Evolutionary conservation across 2,888 invertebrate species (phyloP).

Genomic region (Aelia acuminata): DNA sequence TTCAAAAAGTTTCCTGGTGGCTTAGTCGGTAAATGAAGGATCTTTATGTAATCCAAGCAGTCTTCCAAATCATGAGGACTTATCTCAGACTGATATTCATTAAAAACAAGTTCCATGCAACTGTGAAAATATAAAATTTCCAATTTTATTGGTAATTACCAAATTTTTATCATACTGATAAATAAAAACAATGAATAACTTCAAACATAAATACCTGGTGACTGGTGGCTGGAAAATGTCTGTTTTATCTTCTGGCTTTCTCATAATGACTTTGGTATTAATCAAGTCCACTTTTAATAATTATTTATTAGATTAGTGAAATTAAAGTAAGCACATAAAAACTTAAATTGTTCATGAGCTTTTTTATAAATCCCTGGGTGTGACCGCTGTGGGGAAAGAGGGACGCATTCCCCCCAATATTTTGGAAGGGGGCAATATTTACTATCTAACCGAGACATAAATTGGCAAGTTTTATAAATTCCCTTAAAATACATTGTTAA

Average conservation of each 20-base stretch:
- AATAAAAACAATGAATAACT: background rate
- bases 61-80: conserved; percentile 74
- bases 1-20: conserved; percentile 73
- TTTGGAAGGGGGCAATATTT: too few relatives aligned
- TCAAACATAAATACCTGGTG: conserved; percentile 63
- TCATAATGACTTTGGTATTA: conserved; percentile 76
- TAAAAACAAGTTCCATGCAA: conserved; percentile 76
- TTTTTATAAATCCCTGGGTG: too few relatives aligned
- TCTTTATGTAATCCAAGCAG: conserved; percentile 71
- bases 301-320: background rate
- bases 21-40: conserved; percentile 79
- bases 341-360: background rate
- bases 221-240: conserved; percentile 65
- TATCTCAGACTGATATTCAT: conserved; percentile 78
- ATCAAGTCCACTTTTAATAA: conserved; percentile 77
- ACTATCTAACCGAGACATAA: too few relatives aligned
- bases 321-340: background rate
- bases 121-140: conserved; percentile 70
- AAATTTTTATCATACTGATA: background rate
- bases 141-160: background rate
- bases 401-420: too few relatives aligned
- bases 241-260: conserved; percentile 67
- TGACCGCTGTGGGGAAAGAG: too few relatives aligned
- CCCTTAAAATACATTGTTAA: too few relatives aligned
- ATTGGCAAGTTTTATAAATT: too few relatives aligned